Base-by-base conservation (phyloP, 2,113 vertebrate genomes). In the Mustela lutreola region DNA sequence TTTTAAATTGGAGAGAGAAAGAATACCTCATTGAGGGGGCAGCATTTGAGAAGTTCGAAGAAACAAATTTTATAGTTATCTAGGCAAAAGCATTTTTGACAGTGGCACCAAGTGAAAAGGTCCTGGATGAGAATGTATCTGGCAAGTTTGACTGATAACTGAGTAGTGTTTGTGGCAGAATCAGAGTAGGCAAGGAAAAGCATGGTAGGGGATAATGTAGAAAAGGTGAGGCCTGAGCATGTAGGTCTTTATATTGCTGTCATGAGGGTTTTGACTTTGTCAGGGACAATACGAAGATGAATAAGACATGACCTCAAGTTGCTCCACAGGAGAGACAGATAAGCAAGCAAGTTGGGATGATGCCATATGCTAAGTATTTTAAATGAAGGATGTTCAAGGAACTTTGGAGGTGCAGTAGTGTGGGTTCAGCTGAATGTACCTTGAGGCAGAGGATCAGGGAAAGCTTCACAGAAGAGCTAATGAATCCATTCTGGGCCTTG, bases 401-500 rank as follows among this genome's bases (percentile, higher is more conserved):
- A 92, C 19, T 9, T 11, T 14, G 1, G 33, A 73, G n/a, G 42
- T 33, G 81, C 75, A 73, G 76, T 93, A 92, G 5, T 80, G 36
- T 62, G n/a, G 78, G 31, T 71, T 89, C 45, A 92, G 50, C 28
- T 62, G 28, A 93, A 56, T 88, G 28, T 88, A 78, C 8, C 33
- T 86, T 81, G 4, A 1, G 19, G 15, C 85, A 48, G 73, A 82
- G 26, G 36, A 19, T 94, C 50, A 80, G 85, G 58, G 36, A 81
- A 92, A 62, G 48, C n/a, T 91, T 89, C n/a, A 79, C 24, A 19
- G 81, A 97, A 63, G n/a, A 94, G 12, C 58, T 81, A 83, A 80
- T 83, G 92, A 96, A 78, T 90, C 39, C 75, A 53, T 84, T 67
- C n/a, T 87, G 33, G n/a, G 8, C 65, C 39, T 81, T 94, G 31